These are phyloP conservation scores for Pteropus alecto DNA, from an alignment of 2,113 vertebrate genomes.

Conservation along the genomic window DNA sequence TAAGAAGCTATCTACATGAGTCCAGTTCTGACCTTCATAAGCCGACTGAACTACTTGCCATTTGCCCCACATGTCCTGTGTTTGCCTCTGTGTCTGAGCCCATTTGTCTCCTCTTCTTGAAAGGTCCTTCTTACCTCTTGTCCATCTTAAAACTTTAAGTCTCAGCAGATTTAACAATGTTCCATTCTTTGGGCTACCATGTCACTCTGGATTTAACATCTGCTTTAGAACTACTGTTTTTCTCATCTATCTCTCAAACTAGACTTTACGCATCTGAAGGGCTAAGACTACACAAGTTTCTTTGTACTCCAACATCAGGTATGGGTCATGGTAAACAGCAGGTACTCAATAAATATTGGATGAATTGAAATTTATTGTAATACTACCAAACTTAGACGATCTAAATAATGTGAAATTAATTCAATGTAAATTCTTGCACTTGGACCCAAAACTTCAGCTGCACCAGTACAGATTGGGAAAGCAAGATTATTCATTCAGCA, in stretches of 20 bases:
- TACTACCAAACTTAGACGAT: slow-evolving; percentile 1
- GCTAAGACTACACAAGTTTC: not conserved
- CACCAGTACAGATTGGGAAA: not conserved
- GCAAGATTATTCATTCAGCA: not conserved
- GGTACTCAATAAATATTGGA: not conserved
- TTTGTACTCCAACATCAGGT: not conserved
- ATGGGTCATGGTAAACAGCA: not conserved
- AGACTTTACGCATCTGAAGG: not conserved
- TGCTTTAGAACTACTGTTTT: not conserved
- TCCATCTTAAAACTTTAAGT: not conserved
- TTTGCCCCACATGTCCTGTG: not conserved
- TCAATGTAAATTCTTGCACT: not conserved
- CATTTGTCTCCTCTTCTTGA: not conserved
- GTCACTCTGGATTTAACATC: not conserved
- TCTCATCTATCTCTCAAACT: not conserved
- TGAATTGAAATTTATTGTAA: not conserved
- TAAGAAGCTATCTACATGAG: not conserved
- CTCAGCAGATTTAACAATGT: not conserved
- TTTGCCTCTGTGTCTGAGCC: not conserved
- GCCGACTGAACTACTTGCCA: not conserved
- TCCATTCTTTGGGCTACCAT: not conserved
- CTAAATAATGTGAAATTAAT: slow-evolving; percentile 7
- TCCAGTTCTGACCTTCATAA: not conserved
- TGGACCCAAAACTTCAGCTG: not conserved
- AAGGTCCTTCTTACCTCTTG: not conserved